Base-by-base conservation (phyloP, 2,888 invertebrate species). In the Machimus atricapillus region DNA sequence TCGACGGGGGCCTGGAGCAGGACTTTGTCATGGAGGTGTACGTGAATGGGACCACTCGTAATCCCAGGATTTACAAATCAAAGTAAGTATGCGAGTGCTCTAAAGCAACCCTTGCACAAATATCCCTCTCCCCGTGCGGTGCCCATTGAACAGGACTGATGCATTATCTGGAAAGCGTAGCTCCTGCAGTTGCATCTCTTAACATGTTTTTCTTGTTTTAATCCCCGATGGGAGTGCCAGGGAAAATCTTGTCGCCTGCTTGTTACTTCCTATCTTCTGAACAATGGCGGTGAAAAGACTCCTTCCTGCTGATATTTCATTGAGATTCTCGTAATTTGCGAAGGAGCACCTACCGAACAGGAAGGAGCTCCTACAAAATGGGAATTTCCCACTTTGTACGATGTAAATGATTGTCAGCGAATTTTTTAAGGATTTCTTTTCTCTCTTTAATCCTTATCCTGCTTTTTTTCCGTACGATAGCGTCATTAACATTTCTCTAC, bases 1-100 rank as follows among this genome's bases (percentile, higher is more conserved):
- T 96, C 92, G 95, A 96, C 91, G 96, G 96, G 19, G 96, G 96
- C 74, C 93, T 96, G 87, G 94, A 94, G 88, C 96, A 96, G 92
- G 94, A 94, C 91, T 96, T 96, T 92, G 94, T 95, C 89, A 95
- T 96, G 93, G 96, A 96, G 92, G 95, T 96, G 88, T 94, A 94
- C 92, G 93, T 94, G 90, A 91, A 91, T 90, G 93, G 93, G 74
- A 92, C 92, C 82, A 92, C 91, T 81, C 91, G 92, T 77, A 90
- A 92, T 91, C 92, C 93, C 85, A 91, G 91, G 90, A 92, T 92
- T 88, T 92, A 90, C 89, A 92, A 91, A 91, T 92, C 92, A 89
- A 92, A 91, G 93, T 92, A 91, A 90, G 92, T 91, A 73, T 66
- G 66, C 66, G 23, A 66, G 66, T 27, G 4, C 6, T 9, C 19